Percentiles rank a stretch among this genome's conserved stretches.
phyloP scores from a whole-genome alignment of 2,888 invertebrate genomes.

The Calameuta idolon region DNA sequence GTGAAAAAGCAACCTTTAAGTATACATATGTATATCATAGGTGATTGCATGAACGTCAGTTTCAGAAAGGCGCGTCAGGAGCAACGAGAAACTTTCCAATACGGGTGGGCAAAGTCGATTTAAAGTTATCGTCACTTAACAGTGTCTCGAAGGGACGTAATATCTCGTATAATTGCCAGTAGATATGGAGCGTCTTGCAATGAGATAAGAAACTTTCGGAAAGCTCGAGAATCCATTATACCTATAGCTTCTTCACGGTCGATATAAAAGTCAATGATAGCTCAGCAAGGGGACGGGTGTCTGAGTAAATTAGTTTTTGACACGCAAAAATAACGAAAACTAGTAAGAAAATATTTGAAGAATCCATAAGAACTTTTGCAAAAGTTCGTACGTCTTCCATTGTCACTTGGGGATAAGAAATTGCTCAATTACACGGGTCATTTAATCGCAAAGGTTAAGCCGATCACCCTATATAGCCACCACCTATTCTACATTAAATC shows the following conservation, averaged over 20 bases:
- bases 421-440: neutral
- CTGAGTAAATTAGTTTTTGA: neutral
- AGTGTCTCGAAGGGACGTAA: constrained; percentile 15
- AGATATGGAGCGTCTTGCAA: neutral
- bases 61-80: neutral
- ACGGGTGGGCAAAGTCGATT: constrained; percentile 12
- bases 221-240: neutral
- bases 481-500: neutral
- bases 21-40: neutral
- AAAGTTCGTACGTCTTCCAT: neutral
- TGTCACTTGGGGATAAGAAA: neutral
- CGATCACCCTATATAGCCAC: neutral
- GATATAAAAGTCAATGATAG: neutral
- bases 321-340: neutral
- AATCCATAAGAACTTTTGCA: neutral
- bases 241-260: neutral
- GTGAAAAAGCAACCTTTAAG: too few relatives aligned
- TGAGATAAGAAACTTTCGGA: neutral
- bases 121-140: neutral
- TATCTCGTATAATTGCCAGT: constrained; percentile 24
- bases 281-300: neutral
- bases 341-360: neutral
- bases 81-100: constrained; percentile 13
- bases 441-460: neutral
- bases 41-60: neutral